Percentiles rank a stretch among this genome's conserved stretches.
These are phyloP conservation scores for Strix occidentalis DNA, from an alignment of 2,797 vertebrate species.

Conservation along the genomic window DNA sequence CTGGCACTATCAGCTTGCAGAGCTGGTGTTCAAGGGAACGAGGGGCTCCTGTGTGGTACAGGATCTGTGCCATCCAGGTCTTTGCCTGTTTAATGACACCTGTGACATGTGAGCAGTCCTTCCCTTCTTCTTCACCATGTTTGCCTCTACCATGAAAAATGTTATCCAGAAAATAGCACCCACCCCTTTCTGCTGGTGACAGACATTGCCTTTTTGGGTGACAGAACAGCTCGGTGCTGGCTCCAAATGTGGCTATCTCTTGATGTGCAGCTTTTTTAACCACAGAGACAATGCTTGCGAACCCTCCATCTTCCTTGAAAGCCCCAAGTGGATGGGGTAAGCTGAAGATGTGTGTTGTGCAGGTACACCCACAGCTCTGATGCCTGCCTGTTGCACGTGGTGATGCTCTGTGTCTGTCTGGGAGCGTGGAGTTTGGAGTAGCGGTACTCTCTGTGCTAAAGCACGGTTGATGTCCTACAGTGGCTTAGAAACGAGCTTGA, in stretches of 20 bases:
- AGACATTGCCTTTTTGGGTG: not conserved
- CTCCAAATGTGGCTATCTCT: not conserved
- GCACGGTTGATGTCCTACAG: not conserved
- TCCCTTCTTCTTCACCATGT: not conserved
- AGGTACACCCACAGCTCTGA: not conserved
- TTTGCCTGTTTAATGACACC: not conserved
- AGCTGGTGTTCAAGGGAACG: fast-evolving
- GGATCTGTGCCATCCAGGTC: not conserved
- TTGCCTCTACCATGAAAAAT: not conserved
- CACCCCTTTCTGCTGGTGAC: not conserved
- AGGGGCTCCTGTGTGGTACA: not conserved
- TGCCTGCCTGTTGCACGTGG: fast-evolving
- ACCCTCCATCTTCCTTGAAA: not conserved
- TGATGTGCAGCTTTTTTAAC: not conserved
- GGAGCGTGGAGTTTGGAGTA: not conserved
- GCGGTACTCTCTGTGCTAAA: not conserved
- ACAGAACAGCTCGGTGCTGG: not conserved
- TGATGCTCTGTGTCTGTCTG: not conserved
- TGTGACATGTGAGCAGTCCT: not conserved
- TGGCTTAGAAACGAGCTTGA: not conserved
- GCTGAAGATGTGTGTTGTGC: fast-evolving
- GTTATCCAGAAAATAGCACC: not conserved
- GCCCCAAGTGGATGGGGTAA: not conserved
- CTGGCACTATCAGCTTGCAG: fast-evolving
- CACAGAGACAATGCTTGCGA: not conserved